Evolutionary conservation across 2,888 invertebrate genomes (phyloP).

Genomic region (Lamellibrachia columna): DNA sequence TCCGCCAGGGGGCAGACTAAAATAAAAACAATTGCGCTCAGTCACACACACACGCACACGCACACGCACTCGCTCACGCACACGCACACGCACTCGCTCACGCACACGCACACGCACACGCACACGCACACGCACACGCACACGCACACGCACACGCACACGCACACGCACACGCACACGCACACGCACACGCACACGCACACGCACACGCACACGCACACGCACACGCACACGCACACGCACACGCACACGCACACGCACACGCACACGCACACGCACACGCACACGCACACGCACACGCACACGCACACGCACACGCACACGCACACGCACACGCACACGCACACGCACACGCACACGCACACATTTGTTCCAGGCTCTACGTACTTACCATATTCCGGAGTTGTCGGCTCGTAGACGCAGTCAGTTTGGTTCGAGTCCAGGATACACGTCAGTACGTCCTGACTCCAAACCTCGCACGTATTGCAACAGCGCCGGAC

Average conservation of each 20-base stretch:
- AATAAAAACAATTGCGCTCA: background rate
- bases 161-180: background rate
- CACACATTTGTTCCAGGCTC: background rate
- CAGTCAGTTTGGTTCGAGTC: background rate
- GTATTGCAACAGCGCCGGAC: background rate
- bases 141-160: background rate
- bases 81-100: no score
- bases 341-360: background rate
- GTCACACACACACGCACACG: background rate
- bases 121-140: background rate
- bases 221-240: no score
- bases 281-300: no score
- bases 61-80: no score
- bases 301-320: no score
- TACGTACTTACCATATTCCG: background rate
- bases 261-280: no score
- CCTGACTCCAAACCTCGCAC: slow-evolving; percentile 22
- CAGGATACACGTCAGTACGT: background rate
- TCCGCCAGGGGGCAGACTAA: no score
- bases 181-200: background rate
- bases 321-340: no score
- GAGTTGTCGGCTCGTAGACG: slow-evolving; percentile 19
- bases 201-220: no score
- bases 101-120: background rate
- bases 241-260: no score